Conservation (phyloP, 2,113 vertebrate species). For the Dicerorhinus sumatrensis region DNA sequence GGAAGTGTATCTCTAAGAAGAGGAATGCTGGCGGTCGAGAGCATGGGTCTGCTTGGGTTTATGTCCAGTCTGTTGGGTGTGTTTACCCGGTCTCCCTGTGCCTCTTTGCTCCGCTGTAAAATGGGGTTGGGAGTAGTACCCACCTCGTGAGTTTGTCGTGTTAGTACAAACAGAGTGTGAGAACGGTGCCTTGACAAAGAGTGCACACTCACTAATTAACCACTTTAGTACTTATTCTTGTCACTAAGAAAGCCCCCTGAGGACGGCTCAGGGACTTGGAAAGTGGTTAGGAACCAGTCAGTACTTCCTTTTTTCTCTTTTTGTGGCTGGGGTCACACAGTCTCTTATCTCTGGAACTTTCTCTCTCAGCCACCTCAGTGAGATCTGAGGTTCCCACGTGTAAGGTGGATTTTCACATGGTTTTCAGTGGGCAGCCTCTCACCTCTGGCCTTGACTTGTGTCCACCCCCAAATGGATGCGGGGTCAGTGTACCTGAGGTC, state of each 20-base stretch:
- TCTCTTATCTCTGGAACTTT: neutral
- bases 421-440: neutral
- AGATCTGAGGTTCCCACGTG: neutral
- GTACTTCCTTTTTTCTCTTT: neutral
- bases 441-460: neutral
- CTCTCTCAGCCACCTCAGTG: neutral
- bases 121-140: neutral
- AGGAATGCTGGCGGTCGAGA: neutral
- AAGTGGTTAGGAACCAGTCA: neutral
- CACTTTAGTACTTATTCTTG: neutral
- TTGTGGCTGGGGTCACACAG: neutral
- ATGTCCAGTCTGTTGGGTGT: neutral
- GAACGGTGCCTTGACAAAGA: neutral
- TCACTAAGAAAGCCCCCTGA: neutral
- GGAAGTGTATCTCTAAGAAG: neutral
- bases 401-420: neutral
- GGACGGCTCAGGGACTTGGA: neutral
- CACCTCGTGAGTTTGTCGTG: neutral
- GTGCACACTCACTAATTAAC: neutral
- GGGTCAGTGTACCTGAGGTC: neutral
- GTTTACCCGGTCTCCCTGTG: neutral
- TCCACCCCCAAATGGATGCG: neutral
- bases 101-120: constrained; percentile 48
- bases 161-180: neutral
- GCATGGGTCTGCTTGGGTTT: neutral